Base-by-base conservation (phyloP, 2,888 invertebrate species). In the Tetrapedia diversipes region DNA sequence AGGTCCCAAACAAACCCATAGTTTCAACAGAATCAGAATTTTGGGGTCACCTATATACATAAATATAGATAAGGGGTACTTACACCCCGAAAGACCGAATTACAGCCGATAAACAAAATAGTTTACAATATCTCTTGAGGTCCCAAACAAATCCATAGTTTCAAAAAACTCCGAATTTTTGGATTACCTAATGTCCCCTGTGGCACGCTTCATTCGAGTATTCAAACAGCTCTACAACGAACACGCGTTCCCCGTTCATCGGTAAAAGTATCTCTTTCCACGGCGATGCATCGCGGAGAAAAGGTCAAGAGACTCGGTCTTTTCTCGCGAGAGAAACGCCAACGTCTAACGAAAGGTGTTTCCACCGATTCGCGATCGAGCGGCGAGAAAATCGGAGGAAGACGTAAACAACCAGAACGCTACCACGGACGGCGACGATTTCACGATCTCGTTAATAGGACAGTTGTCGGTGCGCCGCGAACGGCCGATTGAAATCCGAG, bases 251-350 rank as follows among this genome's bases (percentile, higher is more conserved):
- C 27, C 29, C 47, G 39, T 11, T 11, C 16, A 19, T 22, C 11
- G 69, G 69, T 66, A 76, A 76, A 68, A 73, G 73, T 45, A 24
- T 54, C 76, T 78, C 73, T 59, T 76, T 63, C 45, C 11, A 7
- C 29, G 32, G 10, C 41, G 51, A 37, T 54, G 69, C 65, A 71
- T 69, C 69, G 29, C 63, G 51, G 34, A 51, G 32, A 65, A 84
- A 83, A 84, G 84, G 82, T 84, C 82, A 79, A 45, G 24, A 74
- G 75, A 75, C 66, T 39, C 56, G 57, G 66, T 53, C 61, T 54
- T 66, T 47, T 59, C 64, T 49, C 11, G 53, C 53, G 14, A 10
- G 34, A 68, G 68, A 57, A 74, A 72, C 74, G 67, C 54, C 76
- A 59, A 53, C 64, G 69, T 56, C 47, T 45, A 63, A 64, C 47